These are phyloP conservation scores for Nephrotoma flavescens DNA, from an alignment of 2,888 invertebrate genomes.

Conservation along the genomic window DNA sequence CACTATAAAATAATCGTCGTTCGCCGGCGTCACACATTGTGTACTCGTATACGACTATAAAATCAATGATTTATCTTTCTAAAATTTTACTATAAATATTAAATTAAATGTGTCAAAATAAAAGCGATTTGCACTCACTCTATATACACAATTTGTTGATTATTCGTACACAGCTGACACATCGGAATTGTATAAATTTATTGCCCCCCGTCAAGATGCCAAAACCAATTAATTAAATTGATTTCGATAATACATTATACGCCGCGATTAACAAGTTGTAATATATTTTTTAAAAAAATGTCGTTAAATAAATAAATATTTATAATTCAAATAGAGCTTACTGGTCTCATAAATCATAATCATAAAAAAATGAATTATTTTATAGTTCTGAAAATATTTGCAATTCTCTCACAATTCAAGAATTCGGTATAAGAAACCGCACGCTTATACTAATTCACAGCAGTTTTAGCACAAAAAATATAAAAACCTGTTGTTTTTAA, in stretches of 20 bases:
- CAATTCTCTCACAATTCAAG: too few species aligned
- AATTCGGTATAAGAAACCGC: too few species aligned
- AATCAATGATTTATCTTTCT: neutral
- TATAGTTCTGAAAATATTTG: too few species aligned
- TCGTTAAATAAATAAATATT: neutral
- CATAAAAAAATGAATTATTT: too few species aligned
- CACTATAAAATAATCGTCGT: neutral
- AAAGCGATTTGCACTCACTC: neutral
- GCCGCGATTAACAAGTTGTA: neutral
- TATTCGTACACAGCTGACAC: neutral
- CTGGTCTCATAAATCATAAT: neutral
- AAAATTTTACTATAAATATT: neutral
- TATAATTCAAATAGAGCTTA: neutral
- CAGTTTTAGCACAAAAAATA: neutral
- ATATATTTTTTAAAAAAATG: neutral
- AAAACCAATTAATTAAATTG: neutral
- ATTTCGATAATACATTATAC: neutral
- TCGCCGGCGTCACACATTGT: neutral
- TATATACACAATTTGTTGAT: neutral
- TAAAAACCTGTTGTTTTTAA: neutral
- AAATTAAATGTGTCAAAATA: neutral
- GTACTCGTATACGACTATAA: neutral
- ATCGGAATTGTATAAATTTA: neutral
- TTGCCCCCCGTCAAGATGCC: neutral
- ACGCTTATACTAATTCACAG: neutral